Evolutionary conservation across 1,140 invertebrate species (phyloP).

Genomic region (Drosophila nigrodunni): DNA sequence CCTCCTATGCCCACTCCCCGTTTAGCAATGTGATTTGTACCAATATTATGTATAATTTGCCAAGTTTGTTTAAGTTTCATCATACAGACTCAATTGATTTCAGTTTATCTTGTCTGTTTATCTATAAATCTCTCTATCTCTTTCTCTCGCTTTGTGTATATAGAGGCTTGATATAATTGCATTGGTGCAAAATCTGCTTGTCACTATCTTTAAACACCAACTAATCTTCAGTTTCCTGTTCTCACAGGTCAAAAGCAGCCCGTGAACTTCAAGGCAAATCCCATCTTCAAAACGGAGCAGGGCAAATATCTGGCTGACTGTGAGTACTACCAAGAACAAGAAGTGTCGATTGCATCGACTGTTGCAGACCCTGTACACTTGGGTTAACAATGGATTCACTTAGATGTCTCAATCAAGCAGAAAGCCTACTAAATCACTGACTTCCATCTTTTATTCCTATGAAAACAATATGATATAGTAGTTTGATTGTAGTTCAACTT

Average conservation of each 20-base stretch:
- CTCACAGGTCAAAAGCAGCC: constrained; percentile 85
- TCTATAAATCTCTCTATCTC: constrained; percentile 8
- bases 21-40: constrained; percentile 56
- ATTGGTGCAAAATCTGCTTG: background rate
- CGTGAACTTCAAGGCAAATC: constrained; percentile 87
- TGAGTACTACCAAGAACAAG: constrained; percentile 85
- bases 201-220: constrained; percentile 10
- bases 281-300: constrained; percentile 92
- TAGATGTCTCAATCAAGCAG: no score
- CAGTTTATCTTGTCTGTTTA: constrained; percentile 16
- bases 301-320: constrained; percentile 92
- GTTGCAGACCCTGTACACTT: background rate
- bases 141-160: constrained; percentile 53
- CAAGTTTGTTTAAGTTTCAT: constrained; percentile 51
- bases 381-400: no score
- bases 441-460: no score
- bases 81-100: constrained; percentile 54
- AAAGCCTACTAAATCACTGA: no score
- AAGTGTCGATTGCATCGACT: background rate
- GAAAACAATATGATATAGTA: no score
- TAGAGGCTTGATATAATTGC: constrained; percentile 2
- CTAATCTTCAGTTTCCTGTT: constrained; percentile 44
- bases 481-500: no score
- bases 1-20: background rate
- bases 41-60: constrained; percentile 71